Evolutionary conservation across 2,888 invertebrate genomes (phyloP).

Genomic region (Aquatica leii): DNA sequence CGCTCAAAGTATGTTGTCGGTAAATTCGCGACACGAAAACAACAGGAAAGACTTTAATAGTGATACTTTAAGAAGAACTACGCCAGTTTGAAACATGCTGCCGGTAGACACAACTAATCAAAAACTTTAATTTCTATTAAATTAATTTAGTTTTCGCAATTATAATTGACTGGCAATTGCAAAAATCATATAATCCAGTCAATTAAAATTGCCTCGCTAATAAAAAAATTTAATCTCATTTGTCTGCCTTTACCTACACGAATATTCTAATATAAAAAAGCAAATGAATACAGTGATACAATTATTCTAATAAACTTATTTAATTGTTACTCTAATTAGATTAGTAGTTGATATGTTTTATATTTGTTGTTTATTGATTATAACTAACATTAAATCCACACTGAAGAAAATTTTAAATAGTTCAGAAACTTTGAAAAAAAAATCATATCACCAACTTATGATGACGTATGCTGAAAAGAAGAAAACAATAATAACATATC

Average conservation of each 20-base stretch:
- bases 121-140: slow-evolving; percentile 6
- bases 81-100: slow-evolving; percentile 61
- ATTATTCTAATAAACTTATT: slow-evolving; percentile 26
- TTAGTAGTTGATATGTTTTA: slow-evolving; percentile 22
- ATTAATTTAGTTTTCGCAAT: background rate
- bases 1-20: slow-evolving; percentile 55
- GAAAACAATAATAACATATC: slow-evolving; percentile 17
- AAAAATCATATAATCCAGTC: too few relatives aligned
- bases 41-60: slow-evolving; percentile 59
- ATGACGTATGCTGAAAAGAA: background rate
- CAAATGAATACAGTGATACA: slow-evolving; percentile 26
- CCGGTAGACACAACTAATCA: slow-evolving; percentile 9
- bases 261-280: slow-evolving; percentile 18
- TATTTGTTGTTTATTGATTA: slow-evolving; percentile 24
- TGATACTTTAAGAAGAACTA: slow-evolving; percentile 68
- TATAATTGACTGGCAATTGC: background rate
- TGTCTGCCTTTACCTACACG: slow-evolving; percentile 4
- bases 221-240: background rate
- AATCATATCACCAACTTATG: slow-evolving; percentile 16
- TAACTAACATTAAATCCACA: background rate
- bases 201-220: too few relatives aligned
- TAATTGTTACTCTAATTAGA: slow-evolving; percentile 25
- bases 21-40: slow-evolving; percentile 51
- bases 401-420: background rate
- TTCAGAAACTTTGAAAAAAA: background rate